A percentile compares a stretch with the other conserved stretches of the same genome.
These are phyloP conservation scores for Apodemia duryi DNA, from an alignment of 2,888 invertebrate species.

Conservation along the genomic window DNA sequence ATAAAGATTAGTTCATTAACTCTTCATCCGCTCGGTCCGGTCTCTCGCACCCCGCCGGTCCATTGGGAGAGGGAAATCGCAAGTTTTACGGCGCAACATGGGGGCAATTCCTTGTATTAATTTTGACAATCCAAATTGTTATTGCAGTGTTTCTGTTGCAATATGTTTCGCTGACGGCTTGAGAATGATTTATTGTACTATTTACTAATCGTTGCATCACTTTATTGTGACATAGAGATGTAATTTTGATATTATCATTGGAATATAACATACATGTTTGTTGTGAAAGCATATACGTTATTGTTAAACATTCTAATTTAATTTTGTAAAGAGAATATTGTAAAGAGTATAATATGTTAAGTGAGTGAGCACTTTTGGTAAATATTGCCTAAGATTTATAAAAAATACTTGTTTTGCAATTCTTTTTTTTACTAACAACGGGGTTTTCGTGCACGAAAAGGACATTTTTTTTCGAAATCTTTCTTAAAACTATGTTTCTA, in stretches of 20 bases:
- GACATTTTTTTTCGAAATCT: no score
- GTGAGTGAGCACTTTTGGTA: no score
- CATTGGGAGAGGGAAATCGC: conserved; percentile 27
- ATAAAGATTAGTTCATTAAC: conserved; percentile 78
- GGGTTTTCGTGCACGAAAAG: no score
- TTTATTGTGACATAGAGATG: conserved; percentile 11
- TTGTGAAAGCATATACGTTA: no score
- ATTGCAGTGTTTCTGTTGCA: conserved; percentile 40
- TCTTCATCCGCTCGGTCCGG: conserved; percentile 56
- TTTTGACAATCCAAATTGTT: conserved; percentile 61
- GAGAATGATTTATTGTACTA: conserved; percentile 29
- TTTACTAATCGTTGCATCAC: conserved; percentile 19
- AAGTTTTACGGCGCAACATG: conserved; percentile 28
- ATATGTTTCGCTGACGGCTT: conserved; percentile 34
- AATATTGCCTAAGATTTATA: no score
- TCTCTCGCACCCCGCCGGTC: conserved; percentile 23
- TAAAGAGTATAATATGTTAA: no score
- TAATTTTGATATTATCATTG: neutral
- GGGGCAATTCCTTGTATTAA: conserved; percentile 54
- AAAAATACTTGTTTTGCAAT: no score
- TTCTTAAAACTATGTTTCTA: no score
- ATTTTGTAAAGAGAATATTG: no score
- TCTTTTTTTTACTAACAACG: no score
- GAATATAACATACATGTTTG: no score
- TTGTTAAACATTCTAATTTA: no score